phyloP scores from a whole-genome alignment of 1,140 invertebrate species.

The Hylyphantes graminicola region DNA sequence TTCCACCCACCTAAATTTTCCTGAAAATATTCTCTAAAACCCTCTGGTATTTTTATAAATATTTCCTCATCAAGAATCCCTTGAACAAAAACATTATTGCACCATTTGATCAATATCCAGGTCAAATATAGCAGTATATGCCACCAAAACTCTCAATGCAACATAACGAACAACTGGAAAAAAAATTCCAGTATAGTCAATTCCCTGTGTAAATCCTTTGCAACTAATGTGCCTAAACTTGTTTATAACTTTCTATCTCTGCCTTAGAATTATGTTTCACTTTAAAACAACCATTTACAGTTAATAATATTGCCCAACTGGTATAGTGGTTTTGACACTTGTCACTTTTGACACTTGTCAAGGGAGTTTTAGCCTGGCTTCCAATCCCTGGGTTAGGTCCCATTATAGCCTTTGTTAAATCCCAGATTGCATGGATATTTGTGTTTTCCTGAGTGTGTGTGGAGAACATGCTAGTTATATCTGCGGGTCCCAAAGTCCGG shows the following conservation, averaged over 20 bases:
- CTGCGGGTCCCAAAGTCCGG: too few relatives aligned
- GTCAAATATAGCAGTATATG: slow-evolving; percentile 62
- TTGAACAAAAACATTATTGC: slow-evolving; percentile 66
- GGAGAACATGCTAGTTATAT: too few relatives aligned
- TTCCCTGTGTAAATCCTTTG: slow-evolving; percentile 67
- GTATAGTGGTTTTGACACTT: too few relatives aligned
- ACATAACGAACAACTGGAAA: slow-evolving; percentile 64
- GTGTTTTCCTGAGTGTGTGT: too few relatives aligned
- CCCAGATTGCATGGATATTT: too few relatives aligned
- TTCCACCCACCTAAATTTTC: slow-evolving; percentile 18
- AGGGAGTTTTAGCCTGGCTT: too few relatives aligned
- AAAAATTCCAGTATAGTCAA: slow-evolving; percentile 67
- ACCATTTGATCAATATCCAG: slow-evolving; percentile 65
- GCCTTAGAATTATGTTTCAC: slow-evolving; percentile 64
- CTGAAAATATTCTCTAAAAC: slow-evolving; percentile 33
- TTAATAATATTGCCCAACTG: too few relatives aligned
- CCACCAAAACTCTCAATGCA: slow-evolving; percentile 64
- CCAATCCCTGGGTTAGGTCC: too few relatives aligned
- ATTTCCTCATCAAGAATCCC: slow-evolving; percentile 67
- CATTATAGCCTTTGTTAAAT: too few relatives aligned
- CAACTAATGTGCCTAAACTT: slow-evolving; percentile 66
- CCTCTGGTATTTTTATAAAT: slow-evolving; percentile 66
- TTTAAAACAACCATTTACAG: slow-evolving; percentile 67
- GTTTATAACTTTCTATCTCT: slow-evolving; percentile 65
- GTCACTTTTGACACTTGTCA: too few relatives aligned